Base-by-base conservation (phyloP, 37 sponge, comb jelly and placozoan species). In the Halisarca cf. caerulea region DNA sequence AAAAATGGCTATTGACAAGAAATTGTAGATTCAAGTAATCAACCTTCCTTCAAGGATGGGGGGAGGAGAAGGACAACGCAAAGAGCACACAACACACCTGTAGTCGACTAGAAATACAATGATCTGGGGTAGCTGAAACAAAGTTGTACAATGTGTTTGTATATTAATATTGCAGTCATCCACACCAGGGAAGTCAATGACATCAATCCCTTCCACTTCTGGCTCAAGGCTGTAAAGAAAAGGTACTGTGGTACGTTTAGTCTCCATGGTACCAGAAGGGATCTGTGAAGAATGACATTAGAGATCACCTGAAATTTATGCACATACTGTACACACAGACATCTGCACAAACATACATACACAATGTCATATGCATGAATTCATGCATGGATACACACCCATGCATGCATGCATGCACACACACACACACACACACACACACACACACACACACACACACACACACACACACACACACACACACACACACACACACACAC, bases 121-220 rank as follows among this genome's bases (percentile, higher is more conserved):
- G 4, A 91, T 51, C 70, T 91, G 92, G 28, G 80, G 81, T 0
- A 91, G 79, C 17, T 54, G 32, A 35, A 91, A 64, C 18, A 91
- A 64, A 18, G 87, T 53, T 37, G 84, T n/a, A 8, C 88, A 88
- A 25, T 87, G 80, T 32, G 80, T 69, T 32, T 84, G 92, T 58
- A 91, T 80, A 33, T 23, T 60, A 28, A 81, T 75, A 71, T 91
- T 88, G 4, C 84, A 59, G 59, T 91, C 92, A 74, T 91, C 92
- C 44, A 91, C 86, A 28, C 92, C 92, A 54, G 92, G 92, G 59
- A 91, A 91, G 66, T 91, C 92, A 57, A 91, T 88, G 1, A 91
- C 88, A 81, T 91, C 92, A 24, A 91, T 36, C 32, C 82, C 85
- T 42, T 80, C 83, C 44, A 88, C 79, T 38, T 58, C 54, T 34